These are phyloP conservation scores for Grantiella picta DNA, from an alignment of 2,113 vertebrate genomes.

Conservation along the genomic window DNA sequence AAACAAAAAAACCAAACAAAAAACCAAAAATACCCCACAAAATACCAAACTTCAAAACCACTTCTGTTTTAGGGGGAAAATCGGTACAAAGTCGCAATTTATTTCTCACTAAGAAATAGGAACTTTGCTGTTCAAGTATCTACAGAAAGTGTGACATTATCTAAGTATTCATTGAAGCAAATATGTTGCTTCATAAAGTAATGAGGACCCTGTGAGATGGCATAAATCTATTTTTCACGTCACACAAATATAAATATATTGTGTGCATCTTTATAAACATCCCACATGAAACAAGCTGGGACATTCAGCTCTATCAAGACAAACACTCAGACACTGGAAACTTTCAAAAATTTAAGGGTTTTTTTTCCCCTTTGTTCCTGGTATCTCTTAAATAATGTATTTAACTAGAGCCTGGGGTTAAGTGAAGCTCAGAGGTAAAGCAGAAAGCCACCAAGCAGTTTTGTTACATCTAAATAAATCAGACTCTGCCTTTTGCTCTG, in stretches of 20 bases:
- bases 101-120: background rate
- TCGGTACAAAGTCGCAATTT: background rate
- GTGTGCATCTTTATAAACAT: background rate
- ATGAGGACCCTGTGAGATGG: background rate
- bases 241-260: background rate
- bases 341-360: background rate
- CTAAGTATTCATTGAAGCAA: background rate
- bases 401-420: background rate
- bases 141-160: background rate
- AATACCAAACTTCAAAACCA: background rate
- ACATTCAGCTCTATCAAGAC: background rate
- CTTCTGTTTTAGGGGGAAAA: fast-evolving
- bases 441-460: background rate
- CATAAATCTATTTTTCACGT: background rate
- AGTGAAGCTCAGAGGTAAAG: background rate
- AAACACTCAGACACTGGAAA: background rate
- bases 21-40: no score
- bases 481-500: background rate
- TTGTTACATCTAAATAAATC: background rate
- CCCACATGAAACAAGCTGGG: background rate
- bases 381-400: background rate
- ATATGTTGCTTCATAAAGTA: background rate
- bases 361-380: background rate
- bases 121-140: background rate
- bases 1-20: no score